A percentile compares a stretch with the other conserved stretches of the same genome.
Evolutionary conservation across 2,888 invertebrate species (phyloP).

Genomic region (Dicyrtoma fusca): DNA sequence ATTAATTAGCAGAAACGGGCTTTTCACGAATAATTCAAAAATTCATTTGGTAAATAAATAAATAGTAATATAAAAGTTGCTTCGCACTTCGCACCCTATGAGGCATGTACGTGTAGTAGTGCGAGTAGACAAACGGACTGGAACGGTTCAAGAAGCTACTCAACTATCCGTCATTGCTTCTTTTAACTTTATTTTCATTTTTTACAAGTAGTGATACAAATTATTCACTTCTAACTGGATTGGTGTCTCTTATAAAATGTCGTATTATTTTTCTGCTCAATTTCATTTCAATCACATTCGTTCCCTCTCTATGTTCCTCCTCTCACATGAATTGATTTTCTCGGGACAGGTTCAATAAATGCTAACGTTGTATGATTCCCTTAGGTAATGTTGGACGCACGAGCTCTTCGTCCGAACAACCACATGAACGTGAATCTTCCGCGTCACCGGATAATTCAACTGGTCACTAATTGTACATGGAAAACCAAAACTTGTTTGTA

Average conservation of each 20-base stretch:
- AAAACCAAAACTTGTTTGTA: background rate
- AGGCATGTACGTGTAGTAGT: background rate
- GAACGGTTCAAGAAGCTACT: no score
- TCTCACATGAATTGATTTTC: background rate
- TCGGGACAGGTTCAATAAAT: background rate
- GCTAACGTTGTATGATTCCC: background rate
- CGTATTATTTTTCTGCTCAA: background rate
- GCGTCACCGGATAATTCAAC: slow-evolving; percentile 41
- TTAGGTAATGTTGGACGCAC: slow-evolving; percentile 34
- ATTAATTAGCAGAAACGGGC: no score
- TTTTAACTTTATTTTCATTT: slow-evolving; percentile 1
- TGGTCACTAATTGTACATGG: slow-evolving; percentile 29
- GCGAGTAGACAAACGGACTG: no score
- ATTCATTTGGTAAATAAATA: background rate
- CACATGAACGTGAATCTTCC: slow-evolving; percentile 39
- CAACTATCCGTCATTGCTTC: background rate
- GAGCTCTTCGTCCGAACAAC: slow-evolving; percentile 34
- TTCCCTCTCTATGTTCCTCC: background rate
- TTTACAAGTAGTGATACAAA: background rate
- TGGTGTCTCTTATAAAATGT: background rate
- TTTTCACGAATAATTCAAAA: slow-evolving; percentile 1
- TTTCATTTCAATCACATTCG: background rate
- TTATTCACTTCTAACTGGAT: background rate
- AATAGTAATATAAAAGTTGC: no score
- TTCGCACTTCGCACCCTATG: background rate